Conservation (phyloP, 1,140 invertebrate genomes). For the Proctacanthus coquilletti region DNA sequence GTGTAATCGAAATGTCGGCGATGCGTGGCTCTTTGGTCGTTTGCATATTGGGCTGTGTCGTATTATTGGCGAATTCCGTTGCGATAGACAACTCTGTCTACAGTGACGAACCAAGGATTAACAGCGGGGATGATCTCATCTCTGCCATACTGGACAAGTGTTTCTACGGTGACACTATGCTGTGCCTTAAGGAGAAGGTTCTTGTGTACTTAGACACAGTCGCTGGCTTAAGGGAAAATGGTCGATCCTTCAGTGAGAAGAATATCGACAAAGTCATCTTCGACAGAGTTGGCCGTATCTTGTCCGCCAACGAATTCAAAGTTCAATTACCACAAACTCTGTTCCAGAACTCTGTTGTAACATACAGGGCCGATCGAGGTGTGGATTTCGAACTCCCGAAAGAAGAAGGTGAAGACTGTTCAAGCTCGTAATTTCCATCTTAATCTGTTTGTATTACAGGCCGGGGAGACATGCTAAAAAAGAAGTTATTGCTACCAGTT, state of each 20-base stretch:
- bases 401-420: conserved; percentile 32
- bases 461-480: conserved; percentile 43
- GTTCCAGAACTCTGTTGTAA: conserved; percentile 48
- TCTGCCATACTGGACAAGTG: conserved; percentile 54
- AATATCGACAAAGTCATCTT: conserved; percentile 59
- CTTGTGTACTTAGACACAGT: conserved; percentile 53
- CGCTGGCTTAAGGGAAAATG: conserved; percentile 40
- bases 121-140: conserved; percentile 47
- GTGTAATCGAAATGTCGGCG: conserved; percentile 14
- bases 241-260: conserved; percentile 35
- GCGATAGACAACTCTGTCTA: conserved; percentile 35
- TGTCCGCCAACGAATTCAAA: conserved; percentile 53
- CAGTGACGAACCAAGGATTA: conserved; percentile 35
- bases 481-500: conserved; percentile 63
- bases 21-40: conserved; percentile 23
- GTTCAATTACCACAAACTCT: conserved; percentile 53
- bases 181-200: conserved; percentile 56
- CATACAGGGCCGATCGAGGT: conserved; percentile 49
- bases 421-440: conserved; percentile 6
- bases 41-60: no score
- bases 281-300: conserved; percentile 47
- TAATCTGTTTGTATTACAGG: conserved; percentile 10
- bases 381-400: conserved; percentile 40
- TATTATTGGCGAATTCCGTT: conserved; percentile 33
- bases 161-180: conserved; percentile 43